Evolutionary conservation across 2,888 invertebrate species (phyloP).

Genomic region (Polydrusus cervinus): DNA sequence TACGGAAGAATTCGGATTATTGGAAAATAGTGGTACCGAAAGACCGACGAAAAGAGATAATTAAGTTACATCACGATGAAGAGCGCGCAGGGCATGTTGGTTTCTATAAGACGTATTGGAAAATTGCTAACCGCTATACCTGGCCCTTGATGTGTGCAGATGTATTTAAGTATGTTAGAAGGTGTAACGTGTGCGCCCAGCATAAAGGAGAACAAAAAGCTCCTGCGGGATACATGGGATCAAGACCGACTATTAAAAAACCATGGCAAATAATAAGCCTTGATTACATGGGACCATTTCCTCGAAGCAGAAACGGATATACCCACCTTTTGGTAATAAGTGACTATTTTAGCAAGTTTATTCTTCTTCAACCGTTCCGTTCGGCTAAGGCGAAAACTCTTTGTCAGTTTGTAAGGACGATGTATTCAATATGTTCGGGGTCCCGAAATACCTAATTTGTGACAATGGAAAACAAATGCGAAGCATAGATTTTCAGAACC

Average conservation of each 20-base stretch:
- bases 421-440: not conserved
- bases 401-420: too few relatives aligned
- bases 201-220: conserved; percentile 34
- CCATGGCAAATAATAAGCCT: conserved; percentile 40
- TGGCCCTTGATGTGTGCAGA: too few relatives aligned
- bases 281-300: conserved; percentile 34
- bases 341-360: conserved; percentile 44
- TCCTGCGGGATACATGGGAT: conserved; percentile 17
- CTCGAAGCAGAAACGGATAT: conserved; percentile 21
- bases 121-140: conserved; percentile 16
- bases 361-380: conserved; percentile 21
- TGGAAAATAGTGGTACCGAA: conserved; percentile 46
- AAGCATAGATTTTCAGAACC: conserved; percentile 34
- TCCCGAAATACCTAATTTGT: conserved; percentile 32
- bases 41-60: conserved; percentile 23
- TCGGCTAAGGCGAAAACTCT: conserved; percentile 29
- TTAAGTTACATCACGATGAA: conserved; percentile 23
- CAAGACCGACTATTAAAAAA: conserved; percentile 23
- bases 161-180: conserved; percentile 13
- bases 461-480: conserved; percentile 39
- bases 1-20: not conserved
- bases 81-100: conserved; percentile 33
- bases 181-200: conserved; percentile 28
- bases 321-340: conserved; percentile 31
- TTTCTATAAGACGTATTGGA: conserved; percentile 34